These are phyloP conservation scores for Podarcis muralis DNA, from an alignment of 2,113 vertebrate genomes.

Conservation along the genomic window DNA sequence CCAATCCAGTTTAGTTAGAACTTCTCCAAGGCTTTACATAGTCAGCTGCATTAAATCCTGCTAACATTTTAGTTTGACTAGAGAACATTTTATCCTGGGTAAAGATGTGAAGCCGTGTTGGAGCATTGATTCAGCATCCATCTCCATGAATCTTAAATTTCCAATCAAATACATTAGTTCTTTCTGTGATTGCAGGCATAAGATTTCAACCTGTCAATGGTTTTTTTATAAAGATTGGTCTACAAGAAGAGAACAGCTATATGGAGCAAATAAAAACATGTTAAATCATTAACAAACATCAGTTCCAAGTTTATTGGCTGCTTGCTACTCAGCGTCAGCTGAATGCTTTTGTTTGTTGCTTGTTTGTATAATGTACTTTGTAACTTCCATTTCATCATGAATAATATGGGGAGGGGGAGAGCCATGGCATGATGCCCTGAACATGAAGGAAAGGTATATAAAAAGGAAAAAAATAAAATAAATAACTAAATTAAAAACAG, in stretches of 20 bases:
- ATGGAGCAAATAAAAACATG: slow-evolving; percentile 10
- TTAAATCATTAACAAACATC: background rate
- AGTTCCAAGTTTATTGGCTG: background rate
- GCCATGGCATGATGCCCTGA: no score
- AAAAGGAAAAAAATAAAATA: no score
- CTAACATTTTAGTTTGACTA: background rate
- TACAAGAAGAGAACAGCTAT: background rate
- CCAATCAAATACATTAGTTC: background rate
- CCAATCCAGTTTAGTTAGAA: background rate
- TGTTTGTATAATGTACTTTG: background rate
- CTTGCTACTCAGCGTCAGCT: background rate
- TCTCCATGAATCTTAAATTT: background rate
- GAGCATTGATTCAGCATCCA: background rate
- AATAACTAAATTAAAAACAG: no score
- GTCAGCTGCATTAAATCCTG: background rate
- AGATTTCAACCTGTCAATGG: background rate
- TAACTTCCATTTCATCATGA: background rate
- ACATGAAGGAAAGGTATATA: no score
- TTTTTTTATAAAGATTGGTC: background rate
- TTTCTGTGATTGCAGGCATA: background rate
- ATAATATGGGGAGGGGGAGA: no score
- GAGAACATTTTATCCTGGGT: background rate
- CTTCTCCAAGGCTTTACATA: background rate
- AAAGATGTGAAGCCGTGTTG: background rate
- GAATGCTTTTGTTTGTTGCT: background rate